Conservation (phyloP, 2,113 vertebrate genomes). For the Clarias batrachus region DNA sequence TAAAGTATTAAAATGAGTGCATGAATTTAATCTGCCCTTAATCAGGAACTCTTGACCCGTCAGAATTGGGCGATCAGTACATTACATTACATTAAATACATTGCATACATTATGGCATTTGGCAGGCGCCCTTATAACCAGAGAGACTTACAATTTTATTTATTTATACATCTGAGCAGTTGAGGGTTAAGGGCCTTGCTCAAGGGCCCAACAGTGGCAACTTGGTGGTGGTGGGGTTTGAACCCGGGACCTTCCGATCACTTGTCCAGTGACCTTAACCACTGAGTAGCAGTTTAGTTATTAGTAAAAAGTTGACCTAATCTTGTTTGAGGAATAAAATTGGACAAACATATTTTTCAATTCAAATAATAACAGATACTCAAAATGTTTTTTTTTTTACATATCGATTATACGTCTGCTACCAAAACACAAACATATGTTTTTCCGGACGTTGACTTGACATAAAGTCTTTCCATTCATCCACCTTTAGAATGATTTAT, state of each 20-base stretch:
- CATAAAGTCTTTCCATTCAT: background rate
- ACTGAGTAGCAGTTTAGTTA: background rate
- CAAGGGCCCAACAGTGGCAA: no score
- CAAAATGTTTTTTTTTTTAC: background rate
- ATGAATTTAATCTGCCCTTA: background rate
- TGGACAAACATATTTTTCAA: background rate
- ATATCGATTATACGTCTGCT: background rate
- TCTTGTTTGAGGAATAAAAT: background rate
- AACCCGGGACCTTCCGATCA: no score
- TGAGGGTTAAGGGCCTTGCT: no score
- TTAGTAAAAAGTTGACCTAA: background rate
- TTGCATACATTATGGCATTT: background rate
- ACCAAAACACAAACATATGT: background rate
- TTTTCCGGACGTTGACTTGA: background rate
- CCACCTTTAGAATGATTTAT: background rate
- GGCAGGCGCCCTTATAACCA: no score
- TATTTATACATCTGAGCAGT: no score
- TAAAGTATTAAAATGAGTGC: no score
- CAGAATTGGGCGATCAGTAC: background rate
- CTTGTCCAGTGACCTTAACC: no score
- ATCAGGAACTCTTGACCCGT: background rate
- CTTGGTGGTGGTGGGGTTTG: no score
- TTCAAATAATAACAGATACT: background rate
- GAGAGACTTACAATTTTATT: no score
- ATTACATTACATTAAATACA: background rate